A percentile compares a stretch with the other conserved stretches of the same genome.
Evolutionary conservation across 2,113 vertebrate species (phyloP).

Genomic region (Phoxinus phoxinus): DNA sequence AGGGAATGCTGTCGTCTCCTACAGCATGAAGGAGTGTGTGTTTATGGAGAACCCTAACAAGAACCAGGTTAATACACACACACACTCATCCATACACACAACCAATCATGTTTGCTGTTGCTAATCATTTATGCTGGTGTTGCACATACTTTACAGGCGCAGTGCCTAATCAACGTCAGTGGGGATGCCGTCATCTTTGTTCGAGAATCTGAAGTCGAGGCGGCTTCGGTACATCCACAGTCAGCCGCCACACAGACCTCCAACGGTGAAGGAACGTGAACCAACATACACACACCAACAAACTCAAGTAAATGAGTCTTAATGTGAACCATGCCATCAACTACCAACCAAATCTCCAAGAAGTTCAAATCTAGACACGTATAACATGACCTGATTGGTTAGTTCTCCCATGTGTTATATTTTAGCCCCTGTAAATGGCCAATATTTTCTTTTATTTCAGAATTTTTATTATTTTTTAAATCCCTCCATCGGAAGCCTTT

Average conservation of each 20-base stretch:
- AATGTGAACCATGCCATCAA: not conserved
- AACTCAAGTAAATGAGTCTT: not conserved
- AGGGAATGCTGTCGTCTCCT: conserved; percentile 96
- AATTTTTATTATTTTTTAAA: not conserved
- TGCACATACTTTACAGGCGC: conserved; percentile 78
- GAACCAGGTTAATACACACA: conserved; percentile 86
- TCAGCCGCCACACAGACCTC: conserved; percentile 69
- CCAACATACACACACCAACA: conserved; percentile 56
- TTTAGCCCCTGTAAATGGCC: not conserved
- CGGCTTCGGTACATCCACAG: conserved; percentile 65
- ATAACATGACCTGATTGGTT: not conserved
- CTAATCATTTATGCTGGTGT: not conserved
- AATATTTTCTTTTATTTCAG: not conserved
- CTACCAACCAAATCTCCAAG: conserved; percentile 31
- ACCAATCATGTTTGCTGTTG: not conserved
- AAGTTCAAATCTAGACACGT: not conserved
- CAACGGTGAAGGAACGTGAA: conserved; percentile 78
- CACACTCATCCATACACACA: not conserved
- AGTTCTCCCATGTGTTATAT: not conserved
- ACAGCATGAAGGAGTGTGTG: conserved; percentile 98
- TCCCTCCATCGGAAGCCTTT: conserved; percentile 19
- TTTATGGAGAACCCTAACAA: conserved; percentile 99
- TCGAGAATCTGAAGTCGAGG: conserved; percentile 87
- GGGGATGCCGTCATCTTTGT: conserved; percentile 93
- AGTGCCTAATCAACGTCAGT: conserved; percentile 98